Evolutionary conservation across 37 sponge, comb jelly and placozoan species (phyloP), one percentile per base, ranked within the genome.

Genomic region (Chondrosia reniformis): DNA sequence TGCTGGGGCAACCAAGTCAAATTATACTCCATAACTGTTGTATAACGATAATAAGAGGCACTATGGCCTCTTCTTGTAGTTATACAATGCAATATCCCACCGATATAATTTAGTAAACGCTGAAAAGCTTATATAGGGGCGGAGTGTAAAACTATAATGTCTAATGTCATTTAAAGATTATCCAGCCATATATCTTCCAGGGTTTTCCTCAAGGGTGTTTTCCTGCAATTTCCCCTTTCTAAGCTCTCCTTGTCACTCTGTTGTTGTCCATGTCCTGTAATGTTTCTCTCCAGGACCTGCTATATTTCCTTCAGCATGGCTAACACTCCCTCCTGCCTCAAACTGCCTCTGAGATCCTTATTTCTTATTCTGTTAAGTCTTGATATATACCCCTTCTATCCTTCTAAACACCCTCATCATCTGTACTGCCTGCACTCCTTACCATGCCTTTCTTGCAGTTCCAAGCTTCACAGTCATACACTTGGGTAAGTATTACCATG

Each of bases 381-480:
- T 6, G 7, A 56, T 28, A n/a, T n/a, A n/a, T n/a, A 56, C 58
- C 58, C 58, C 58, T 28, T 56, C 3, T 56, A 56, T 49, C 52
- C 15, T 10, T 49, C 52, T 49, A 28, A 56, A 6, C 58, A 56
- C 58, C 58, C 58, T n/a, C n/a, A n/a, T 56, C 58, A 56, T 56
- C 15, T 49, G 58, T 56, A 28, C 27, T 28, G 8, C 58, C 74
- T 73, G 27, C 24, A 73, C 17, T 37, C 44, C 44, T 44, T 39
- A 41, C 43, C 12, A 34, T 67, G 37, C 37, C 33, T 67, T 5
- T 4, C 34, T 27, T 69, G 37, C 6, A 28, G 31, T n/a, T 41
- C 58, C 58, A 56, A 56, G 58, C 58, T 28, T 56, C 58, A 56
- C 58, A 56, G n/a, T 28, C 58, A 56, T 56, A 56, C 3, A 28